Conservation (phyloP, 2,888 invertebrate genomes). For the Microplitis deprimator region DNA sequence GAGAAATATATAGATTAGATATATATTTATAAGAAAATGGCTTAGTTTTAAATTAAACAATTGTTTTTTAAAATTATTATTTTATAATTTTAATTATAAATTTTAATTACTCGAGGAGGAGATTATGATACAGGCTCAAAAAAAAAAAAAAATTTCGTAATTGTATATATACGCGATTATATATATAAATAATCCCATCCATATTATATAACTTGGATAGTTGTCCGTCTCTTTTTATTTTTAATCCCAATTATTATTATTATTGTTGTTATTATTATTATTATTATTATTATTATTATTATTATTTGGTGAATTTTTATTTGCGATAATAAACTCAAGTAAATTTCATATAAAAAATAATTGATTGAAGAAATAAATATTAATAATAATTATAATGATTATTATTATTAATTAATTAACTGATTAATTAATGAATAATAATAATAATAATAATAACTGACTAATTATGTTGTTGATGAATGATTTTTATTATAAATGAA, state of each 20-base stretch:
- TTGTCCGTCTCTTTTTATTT: slow-evolving; percentile 51
- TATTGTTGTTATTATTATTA: neutral
- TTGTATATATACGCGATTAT: slow-evolving; percentile 70
- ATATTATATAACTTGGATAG: slow-evolving; percentile 64
- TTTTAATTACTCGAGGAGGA: slow-evolving; percentile 29
- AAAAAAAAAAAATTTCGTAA: slow-evolving; percentile 70
- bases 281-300: slow-evolving; percentile 33
- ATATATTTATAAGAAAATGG: neutral
- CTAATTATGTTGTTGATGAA: slow-evolving; percentile 72
- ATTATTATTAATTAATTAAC: slow-evolving; percentile 69
- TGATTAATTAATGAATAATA: slow-evolving; percentile 43
- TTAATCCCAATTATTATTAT: slow-evolving; percentile 41
- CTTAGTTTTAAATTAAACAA: slow-evolving; percentile 14
- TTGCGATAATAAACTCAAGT: slow-evolving; percentile 68
- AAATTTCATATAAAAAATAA: slow-evolving; percentile 57
- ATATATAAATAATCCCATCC: slow-evolving; percentile 60
- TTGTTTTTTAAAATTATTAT: neutral
- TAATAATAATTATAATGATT: slow-evolving; percentile 55
- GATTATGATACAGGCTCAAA: slow-evolving; percentile 55
- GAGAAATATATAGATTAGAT: neutral
- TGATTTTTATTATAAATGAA: slow-evolving; percentile 73
- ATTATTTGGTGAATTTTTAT: slow-evolving; percentile 66
- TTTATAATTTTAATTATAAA: slow-evolving; percentile 20
- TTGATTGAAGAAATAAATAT: slow-evolving; percentile 49
- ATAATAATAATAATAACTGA: slow-evolving; percentile 67